These are phyloP conservation scores for human DNA, from an alignment of 2,113 vertebrate genomes.

Conservation along the genomic window GRCh38 chr14:46752001-46752500, in stretches of 20 bases:
- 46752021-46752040: background rate
- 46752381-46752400: constrained; percentile 45
- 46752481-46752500: constrained; percentile 3
- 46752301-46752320: background rate
- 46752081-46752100: no score
- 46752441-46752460: constrained; percentile 42
- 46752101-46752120: background rate
- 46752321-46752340: background rate
- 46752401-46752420: background rate
- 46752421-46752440: constrained; percentile 7
- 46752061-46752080: background rate
- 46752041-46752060: background rate
- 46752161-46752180: constrained; percentile 19
- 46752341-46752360: background rate
- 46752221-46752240: background rate
- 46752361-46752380: background rate
- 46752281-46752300: background rate
- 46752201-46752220: background rate
- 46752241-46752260: background rate
- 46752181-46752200: constrained; percentile 53
- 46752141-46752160: background rate
- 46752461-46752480: constrained; percentile 2
- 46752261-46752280: background rate
- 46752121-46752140: background rate
- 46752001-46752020: background rate